These are phyloP conservation scores for Erythrocercus mccallii DNA, from an alignment of 2,113 vertebrate genomes.

Conservation along the genomic window DNA sequence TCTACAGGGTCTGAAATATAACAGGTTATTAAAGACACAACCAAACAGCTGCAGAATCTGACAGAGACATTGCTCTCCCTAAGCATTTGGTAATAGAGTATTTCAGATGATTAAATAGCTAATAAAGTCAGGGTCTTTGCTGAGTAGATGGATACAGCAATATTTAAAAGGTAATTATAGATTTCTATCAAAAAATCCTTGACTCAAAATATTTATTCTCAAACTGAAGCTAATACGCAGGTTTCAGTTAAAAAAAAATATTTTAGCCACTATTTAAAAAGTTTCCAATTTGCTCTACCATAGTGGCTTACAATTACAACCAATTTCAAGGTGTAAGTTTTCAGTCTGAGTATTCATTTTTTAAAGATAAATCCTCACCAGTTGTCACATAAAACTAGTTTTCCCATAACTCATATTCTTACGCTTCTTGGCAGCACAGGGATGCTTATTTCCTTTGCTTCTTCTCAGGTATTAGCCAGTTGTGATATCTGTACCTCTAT, in stretches of 20 bases:
- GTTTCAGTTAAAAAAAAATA: neutral
- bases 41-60: neutral
- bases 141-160: conserved; percentile 38
- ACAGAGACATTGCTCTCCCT: conserved; percentile 26
- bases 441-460: neutral
- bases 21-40: conserved; percentile 28
- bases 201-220: conserved; percentile 3
- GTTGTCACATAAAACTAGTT: neutral
- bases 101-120: conserved; percentile 36
- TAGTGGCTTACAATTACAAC: neutral
- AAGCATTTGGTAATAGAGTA: conserved; percentile 1
- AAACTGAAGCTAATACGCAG: neutral
- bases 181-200: conserved; percentile 18
- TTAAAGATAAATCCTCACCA: neutral
- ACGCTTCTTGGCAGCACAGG: neutral
- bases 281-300: neutral
- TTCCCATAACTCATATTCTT: conserved; percentile 5
- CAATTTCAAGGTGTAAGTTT: neutral
- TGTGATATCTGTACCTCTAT: neutral
- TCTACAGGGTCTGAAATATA: conserved; percentile 8
- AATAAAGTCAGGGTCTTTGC: conserved; percentile 24
- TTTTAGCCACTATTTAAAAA: neutral
- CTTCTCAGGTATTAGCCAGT: neutral
- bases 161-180: conserved; percentile 39
- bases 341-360: neutral